These are phyloP conservation scores for Drosophila rufa DNA, from an alignment of 1,140 invertebrate species.

Conservation along the genomic window DNA sequence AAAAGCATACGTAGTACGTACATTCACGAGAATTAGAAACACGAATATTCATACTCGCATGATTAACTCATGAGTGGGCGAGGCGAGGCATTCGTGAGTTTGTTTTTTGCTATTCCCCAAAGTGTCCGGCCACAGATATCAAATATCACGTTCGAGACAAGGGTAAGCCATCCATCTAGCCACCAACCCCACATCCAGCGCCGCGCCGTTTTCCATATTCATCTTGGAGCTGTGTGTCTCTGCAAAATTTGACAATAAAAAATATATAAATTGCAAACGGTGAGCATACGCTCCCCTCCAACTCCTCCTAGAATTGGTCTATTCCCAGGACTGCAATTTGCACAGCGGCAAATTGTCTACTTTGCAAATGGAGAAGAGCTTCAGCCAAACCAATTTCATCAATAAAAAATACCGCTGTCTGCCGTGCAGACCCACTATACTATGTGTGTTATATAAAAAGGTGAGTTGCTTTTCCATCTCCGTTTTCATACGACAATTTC, in stretches of 20 bases:
- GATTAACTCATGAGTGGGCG: slow-evolving; percentile 61
- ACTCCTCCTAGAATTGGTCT: slow-evolving; percentile 17
- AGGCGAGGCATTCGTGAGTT: background rate
- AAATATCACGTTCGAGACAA: slow-evolving; percentile 78
- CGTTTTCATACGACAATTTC: slow-evolving; percentile 59
- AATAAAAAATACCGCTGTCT: slow-evolving; percentile 78
- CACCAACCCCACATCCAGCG: background rate
- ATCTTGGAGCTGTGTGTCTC: slow-evolving; percentile 40
- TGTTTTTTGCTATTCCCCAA: slow-evolving; percentile 58
- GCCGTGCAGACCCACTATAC: slow-evolving; percentile 9
- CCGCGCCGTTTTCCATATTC: slow-evolving; percentile 37
- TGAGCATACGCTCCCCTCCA: background rate
- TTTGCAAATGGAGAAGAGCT: slow-evolving; percentile 73
- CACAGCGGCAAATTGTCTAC: slow-evolving; percentile 69
- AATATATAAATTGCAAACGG: slow-evolving; percentile 58
- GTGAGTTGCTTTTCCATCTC: slow-evolving; percentile 5
- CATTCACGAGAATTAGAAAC: slow-evolving; percentile 9
- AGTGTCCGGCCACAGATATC: slow-evolving; percentile 70
- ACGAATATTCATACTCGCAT: slow-evolving; percentile 37
- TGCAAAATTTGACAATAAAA: slow-evolving; percentile 80
- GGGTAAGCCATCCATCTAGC: slow-evolving; percentile 49
- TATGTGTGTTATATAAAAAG: slow-evolving; percentile 8
- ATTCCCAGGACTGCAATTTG: slow-evolving; percentile 76
- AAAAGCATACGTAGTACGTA: slow-evolving; percentile 19
- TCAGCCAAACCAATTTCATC: slow-evolving; percentile 76